Evolutionary conservation across 1,140 invertebrate species (phyloP), one percentile per base, ranked within the genome.

Genomic region (Drosophila sechellia): DNA sequence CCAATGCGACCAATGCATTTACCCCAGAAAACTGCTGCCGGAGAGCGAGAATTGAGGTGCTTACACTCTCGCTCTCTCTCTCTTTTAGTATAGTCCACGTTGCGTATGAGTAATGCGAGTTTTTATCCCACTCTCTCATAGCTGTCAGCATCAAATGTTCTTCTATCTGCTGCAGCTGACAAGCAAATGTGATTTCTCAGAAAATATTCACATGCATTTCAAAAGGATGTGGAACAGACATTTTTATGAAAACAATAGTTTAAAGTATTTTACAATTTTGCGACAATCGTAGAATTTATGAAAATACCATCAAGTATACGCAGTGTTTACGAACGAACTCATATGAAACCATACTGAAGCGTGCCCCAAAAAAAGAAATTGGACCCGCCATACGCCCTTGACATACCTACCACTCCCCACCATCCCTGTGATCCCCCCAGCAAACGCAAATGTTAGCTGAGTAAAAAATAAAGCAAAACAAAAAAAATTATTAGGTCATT

Each of bases 401-500:
- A 12, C 5, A n/a, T 0, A 6, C 4, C 37, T 25, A n/a, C 15
- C 22, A 40, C 27, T 46, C 22, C 34, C 17, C 25, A 4, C 48
- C 39, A n/a, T 15, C 49, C n/a, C 27, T 31, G 22, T 25, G 3
- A 34, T 17, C 35, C 46, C 39, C 42, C 31, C 22, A 35, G 50
- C 50, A 39, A 55, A 69, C 52, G 35, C 49, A 70, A 70, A 56
- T 55, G 40, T 56, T 56, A 35, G 64, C 52, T 39, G 10, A 68
- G 65, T n/a, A 37, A 48, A 43, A 56, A 59, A 76, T 57, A 68
- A 61, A 83, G 72, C 77, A 70, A 74, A 86, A 66, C 20, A 55
- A 50, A 22, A 73, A 57, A 39, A 65, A 80, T 89, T 89, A 89
- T 89, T 89, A 77, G 84, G 84, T 89, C 84, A 89, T 89, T 69